Evolutionary conservation across 2,888 invertebrate genomes (phyloP).

Genomic region (Caenorhabditis japonica): DNA sequence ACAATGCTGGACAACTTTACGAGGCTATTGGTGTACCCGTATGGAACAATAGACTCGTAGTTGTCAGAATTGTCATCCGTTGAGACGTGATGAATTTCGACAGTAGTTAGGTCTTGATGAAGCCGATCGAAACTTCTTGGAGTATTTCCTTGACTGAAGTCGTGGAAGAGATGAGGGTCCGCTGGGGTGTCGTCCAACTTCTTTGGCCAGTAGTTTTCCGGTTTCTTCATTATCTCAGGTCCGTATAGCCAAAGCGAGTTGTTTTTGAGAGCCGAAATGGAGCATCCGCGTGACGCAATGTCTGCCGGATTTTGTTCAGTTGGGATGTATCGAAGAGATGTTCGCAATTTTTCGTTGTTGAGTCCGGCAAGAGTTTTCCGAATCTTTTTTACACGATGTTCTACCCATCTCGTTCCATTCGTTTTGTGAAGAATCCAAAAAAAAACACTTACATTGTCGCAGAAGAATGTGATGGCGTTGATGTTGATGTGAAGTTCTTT

Average conservation of each 20-base stretch:
- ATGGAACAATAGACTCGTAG: no score
- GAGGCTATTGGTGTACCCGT: no score
- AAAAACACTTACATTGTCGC: neutral
- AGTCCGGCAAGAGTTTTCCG: neutral
- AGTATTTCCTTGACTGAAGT: no score
- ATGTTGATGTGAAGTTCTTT: neutral
- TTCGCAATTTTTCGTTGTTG: neutral
- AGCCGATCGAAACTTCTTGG: no score
- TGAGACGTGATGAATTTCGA: no score
- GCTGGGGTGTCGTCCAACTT: neutral
- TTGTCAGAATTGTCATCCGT: no score
- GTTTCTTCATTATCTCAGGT: neutral
- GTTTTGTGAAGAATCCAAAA: slow-evolving; percentile 1
- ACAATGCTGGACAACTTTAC: no score
- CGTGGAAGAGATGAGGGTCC: neutral
- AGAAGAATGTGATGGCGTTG: neutral
- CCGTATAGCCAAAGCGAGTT: neutral
- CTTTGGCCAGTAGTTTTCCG: neutral
- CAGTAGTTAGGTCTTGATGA: no score
- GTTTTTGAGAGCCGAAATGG: neutral
- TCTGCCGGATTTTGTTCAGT: neutral
- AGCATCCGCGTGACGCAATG: neutral
- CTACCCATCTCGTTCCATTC: neutral
- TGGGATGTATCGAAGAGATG: neutral
- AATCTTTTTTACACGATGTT: neutral